A percentile compares a stretch with the other conserved stretches of the same genome.
phyloP scores from a whole-genome alignment of 2,888 invertebrate genomes.

The Leucania comma region DNA sequence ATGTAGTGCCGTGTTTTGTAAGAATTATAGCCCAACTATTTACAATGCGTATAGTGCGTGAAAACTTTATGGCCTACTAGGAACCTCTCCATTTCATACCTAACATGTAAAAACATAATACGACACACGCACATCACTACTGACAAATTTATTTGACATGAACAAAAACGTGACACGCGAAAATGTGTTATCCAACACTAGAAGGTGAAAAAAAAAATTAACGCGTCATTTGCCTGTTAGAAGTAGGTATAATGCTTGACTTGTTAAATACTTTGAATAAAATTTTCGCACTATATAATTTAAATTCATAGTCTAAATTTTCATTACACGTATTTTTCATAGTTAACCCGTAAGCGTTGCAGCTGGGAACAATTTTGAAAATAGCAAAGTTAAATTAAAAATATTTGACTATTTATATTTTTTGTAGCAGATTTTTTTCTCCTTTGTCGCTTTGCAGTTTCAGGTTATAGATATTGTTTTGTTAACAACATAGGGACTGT shows the following conservation, averaged over 20 bases:
- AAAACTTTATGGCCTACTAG: constrained; percentile 67
- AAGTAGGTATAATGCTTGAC: background rate
- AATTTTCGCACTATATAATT: background rate
- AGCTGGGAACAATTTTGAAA: background rate
- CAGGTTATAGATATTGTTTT: background rate
- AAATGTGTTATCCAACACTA: constrained; percentile 63
- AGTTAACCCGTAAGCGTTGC: constrained; percentile 6
- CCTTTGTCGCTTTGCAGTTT: background rate
- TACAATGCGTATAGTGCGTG: constrained; percentile 64
- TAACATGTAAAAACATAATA: constrained; percentile 76
- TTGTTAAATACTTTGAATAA: background rate
- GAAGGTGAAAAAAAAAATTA: constrained; percentile 4
- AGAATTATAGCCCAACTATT: constrained; percentile 59
- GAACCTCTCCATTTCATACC: constrained; percentile 70
- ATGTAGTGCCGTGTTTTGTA: constrained; percentile 53
- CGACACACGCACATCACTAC: constrained; percentile 69
- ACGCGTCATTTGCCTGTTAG: background rate
- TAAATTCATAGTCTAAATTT: background rate
- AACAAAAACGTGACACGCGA: constrained; percentile 68
- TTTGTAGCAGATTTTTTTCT: background rate
- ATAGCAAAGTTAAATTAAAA: no score
- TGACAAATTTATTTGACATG: constrained; percentile 73
- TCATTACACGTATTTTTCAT: background rate
- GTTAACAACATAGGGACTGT: background rate
- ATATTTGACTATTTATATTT: no score